Percentiles rank a stretch among this genome's conserved stretches.
phyloP scores from a whole-genome alignment of 2,797 vertebrate genomes.

The Myotis planiceps region DNA sequence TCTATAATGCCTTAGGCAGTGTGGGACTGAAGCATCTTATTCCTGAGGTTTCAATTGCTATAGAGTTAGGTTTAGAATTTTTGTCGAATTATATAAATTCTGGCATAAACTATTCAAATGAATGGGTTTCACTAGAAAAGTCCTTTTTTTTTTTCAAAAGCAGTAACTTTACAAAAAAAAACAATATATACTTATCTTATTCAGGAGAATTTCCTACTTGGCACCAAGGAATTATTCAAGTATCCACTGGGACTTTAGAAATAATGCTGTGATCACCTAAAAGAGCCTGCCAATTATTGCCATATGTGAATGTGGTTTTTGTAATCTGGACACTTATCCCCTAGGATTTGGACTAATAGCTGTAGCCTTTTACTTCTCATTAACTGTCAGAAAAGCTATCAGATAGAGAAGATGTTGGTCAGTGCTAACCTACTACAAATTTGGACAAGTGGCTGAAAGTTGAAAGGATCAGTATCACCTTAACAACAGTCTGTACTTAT shows the following conservation, averaged over 20 bases:
- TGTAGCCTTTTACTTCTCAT: constrained; percentile 60
- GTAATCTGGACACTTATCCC: constrained; percentile 54
- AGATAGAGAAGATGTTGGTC: constrained; percentile 48
- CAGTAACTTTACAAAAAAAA: neutral
- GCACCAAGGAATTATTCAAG: constrained; percentile 50
- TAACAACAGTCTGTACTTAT: neutral
- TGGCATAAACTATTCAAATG: neutral
- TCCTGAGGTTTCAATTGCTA: neutral
- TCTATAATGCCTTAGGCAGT: neutral
- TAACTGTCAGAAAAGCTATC: constrained; percentile 65
- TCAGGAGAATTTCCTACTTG: constrained; percentile 52
- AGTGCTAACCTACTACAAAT: constrained; percentile 37
- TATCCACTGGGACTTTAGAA: constrained; percentile 40
- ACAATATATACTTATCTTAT: neutral
- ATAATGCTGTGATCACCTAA: constrained; percentile 60
- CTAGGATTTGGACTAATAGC: constrained; percentile 65
- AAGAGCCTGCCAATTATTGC: constrained; percentile 71
- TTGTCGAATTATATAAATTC: neutral
- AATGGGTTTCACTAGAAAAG: constrained; percentile 35
- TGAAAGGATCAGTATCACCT: constrained; percentile 55
- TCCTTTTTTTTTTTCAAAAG: neutral
- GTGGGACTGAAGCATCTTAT: neutral
- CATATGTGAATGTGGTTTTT: constrained; percentile 78
- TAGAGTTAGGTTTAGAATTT: neutral
- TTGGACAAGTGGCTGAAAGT: constrained; percentile 53